These are phyloP conservation scores for Xylocampa areola DNA, from an alignment of 2,888 invertebrate genomes.

Conservation along the genomic window DNA sequence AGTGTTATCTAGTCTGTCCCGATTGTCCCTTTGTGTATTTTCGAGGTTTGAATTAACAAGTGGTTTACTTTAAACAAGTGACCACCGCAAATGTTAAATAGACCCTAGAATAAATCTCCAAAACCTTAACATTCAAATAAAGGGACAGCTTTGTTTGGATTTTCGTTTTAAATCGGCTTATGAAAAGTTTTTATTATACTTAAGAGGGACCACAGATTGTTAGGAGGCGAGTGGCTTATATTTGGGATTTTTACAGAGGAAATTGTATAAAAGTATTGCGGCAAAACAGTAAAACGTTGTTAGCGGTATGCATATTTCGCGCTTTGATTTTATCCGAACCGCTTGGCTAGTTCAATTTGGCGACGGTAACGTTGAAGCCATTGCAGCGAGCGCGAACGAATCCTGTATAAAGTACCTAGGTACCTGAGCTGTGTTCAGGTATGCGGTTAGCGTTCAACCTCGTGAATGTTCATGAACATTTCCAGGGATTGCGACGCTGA, in stretches of 20 bases:
- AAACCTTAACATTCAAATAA: slow-evolving; percentile 59
- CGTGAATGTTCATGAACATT: slow-evolving; percentile 49
- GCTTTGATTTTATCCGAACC: slow-evolving; percentile 32
- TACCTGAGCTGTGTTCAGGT: slow-evolving; percentile 26
- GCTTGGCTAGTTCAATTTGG: slow-evolving; percentile 49
- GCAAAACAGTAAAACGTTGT: slow-evolving; percentile 29
- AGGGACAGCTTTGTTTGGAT: slow-evolving; percentile 65
- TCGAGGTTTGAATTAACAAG: slow-evolving; percentile 23
- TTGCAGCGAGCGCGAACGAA: slow-evolving; percentile 34
- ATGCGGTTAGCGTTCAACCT: slow-evolving; percentile 42
- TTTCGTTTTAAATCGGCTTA: slow-evolving; percentile 67
- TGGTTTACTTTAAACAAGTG: slow-evolving; percentile 35
- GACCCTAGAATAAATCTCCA: slow-evolving; percentile 53
- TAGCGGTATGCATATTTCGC: slow-evolving; percentile 25
- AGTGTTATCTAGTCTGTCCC: not conserved
- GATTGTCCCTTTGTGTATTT: slow-evolving; percentile 10
- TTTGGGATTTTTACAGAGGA: slow-evolving; percentile 22
- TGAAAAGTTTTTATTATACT: slow-evolving; percentile 59
- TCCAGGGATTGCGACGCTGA: slow-evolving; percentile 32
- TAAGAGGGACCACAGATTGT: slow-evolving; percentile 31
- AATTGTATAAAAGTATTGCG: slow-evolving; percentile 24
- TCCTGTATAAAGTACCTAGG: too few relatives aligned
- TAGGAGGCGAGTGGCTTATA: slow-evolving; percentile 27
- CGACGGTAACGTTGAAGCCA: slow-evolving; percentile 25
- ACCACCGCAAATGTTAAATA: slow-evolving; percentile 49